Percentiles rank a stretch among this genome's conserved stretches.
Conservation (phyloP, 2,113 vertebrate genomes). For the Patagioenas fasciata region DNA sequence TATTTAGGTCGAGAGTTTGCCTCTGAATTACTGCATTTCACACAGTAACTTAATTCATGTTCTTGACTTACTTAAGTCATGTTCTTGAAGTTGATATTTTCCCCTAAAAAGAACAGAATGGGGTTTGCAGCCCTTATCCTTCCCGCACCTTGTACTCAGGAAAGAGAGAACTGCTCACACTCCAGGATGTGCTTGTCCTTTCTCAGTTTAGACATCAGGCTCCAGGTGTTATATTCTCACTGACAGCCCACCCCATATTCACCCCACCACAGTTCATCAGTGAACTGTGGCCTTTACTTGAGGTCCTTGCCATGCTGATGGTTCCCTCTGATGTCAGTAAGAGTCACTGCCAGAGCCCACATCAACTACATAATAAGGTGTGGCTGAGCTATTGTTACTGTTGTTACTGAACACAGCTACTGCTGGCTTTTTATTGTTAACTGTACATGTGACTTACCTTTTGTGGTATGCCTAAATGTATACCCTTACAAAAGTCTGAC, state of each 20-base stretch:
- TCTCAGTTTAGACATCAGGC: background rate
- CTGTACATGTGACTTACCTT: background rate
- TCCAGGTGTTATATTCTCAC: background rate
- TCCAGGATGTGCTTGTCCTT: background rate
- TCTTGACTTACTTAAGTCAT: background rate
- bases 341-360: background rate
- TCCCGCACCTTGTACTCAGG: accelerated
- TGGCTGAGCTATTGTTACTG: background rate
- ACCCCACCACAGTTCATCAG: background rate
- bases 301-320: background rate
- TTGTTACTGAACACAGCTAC: background rate
- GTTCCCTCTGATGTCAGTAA: background rate
- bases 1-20: background rate
- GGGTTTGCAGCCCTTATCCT: background rate
- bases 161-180: background rate
- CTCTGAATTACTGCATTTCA: background rate
- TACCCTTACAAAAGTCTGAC: background rate
- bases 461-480: accelerated
- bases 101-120: background rate
- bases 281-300: background rate
- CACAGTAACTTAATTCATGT: background rate
- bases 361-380: background rate
- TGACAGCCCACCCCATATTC: background rate
- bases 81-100: background rate
- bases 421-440: background rate